These are phyloP conservation scores for Pipistrellus nathusii DNA, from an alignment of 2,797 vertebrate species.

Conservation along the genomic window DNA sequence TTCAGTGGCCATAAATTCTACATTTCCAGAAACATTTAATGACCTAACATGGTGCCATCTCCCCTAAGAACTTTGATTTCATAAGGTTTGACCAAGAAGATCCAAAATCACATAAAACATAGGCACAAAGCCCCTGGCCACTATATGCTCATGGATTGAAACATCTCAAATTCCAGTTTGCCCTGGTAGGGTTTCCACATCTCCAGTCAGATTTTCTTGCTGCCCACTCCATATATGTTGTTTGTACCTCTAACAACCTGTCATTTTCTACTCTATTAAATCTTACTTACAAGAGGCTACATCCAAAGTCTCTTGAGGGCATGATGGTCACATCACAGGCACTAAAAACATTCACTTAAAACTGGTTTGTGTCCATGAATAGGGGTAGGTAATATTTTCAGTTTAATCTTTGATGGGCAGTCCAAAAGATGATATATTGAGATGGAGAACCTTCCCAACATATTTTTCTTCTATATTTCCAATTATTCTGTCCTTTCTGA, in stretches of 20 bases:
- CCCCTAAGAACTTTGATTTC: neutral
- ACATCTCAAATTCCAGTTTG: neutral
- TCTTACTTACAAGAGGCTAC: neutral
- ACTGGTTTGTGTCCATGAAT: neutral
- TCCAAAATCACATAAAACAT: neutral
- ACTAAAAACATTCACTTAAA: constrained; percentile 49
- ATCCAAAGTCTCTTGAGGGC: neutral
- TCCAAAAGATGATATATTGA: neutral
- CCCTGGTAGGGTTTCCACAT: neutral
- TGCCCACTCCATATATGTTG: neutral
- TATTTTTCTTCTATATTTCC: constrained; percentile 39
- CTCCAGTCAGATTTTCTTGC: neutral
- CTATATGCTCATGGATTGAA: neutral
- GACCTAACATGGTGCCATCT: neutral
- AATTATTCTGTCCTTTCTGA: constrained; percentile 5
- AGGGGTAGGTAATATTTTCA: neutral
- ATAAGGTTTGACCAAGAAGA: neutral
- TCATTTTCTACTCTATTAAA: constrained; percentile 33
- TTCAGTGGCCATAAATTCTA: neutral
- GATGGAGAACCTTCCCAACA: neutral
- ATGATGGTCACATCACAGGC: neutral
- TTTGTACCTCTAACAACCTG: neutral
- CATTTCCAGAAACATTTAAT: neutral
- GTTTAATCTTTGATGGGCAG: neutral
- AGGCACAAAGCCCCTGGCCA: neutral